Conservation (phyloP, 2,113 vertebrate genomes). For the Malurus melanocephalus region DNA sequence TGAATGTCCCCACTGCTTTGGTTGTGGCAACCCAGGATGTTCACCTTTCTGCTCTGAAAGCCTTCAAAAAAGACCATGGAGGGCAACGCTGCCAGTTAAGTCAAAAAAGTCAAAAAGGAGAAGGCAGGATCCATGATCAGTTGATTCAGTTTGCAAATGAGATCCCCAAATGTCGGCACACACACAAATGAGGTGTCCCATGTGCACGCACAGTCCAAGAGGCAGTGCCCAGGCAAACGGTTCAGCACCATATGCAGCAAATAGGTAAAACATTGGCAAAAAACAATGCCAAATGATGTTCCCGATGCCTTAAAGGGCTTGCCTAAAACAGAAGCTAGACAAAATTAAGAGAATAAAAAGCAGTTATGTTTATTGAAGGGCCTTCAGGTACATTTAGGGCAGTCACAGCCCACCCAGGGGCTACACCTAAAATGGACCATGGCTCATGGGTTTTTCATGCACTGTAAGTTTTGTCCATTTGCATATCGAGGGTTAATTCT, state of each 20-base stretch:
- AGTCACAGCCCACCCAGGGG: too few relatives aligned
- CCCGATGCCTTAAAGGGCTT: too few relatives aligned
- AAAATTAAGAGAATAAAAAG: too few relatives aligned
- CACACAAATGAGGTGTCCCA: not conserved
- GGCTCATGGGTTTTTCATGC: too few relatives aligned
- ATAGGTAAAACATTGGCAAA: not conserved
- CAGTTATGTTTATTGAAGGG: too few relatives aligned
- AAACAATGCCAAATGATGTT: not conserved
- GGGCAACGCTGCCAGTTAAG: not conserved
- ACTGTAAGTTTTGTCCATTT: too few relatives aligned
- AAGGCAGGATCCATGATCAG: not conserved
- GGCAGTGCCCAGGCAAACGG: not conserved
- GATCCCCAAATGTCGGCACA: not conserved
- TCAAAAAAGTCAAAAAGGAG: not conserved
- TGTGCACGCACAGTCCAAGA: not conserved
- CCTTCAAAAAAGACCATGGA: not conserved
- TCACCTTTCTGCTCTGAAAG: not conserved
- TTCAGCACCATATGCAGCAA: not conserved
- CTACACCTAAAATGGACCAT: too few relatives aligned
- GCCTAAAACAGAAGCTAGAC: too few relatives aligned
- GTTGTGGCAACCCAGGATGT: not conserved
- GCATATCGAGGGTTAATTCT: too few relatives aligned
- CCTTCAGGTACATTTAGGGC: too few relatives aligned
- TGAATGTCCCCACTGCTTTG: not conserved
- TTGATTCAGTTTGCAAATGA: not conserved